These are phyloP conservation scores for Nematolebias whitei DNA, from an alignment of 2,113 vertebrate species.

Conservation along the genomic window DNA sequence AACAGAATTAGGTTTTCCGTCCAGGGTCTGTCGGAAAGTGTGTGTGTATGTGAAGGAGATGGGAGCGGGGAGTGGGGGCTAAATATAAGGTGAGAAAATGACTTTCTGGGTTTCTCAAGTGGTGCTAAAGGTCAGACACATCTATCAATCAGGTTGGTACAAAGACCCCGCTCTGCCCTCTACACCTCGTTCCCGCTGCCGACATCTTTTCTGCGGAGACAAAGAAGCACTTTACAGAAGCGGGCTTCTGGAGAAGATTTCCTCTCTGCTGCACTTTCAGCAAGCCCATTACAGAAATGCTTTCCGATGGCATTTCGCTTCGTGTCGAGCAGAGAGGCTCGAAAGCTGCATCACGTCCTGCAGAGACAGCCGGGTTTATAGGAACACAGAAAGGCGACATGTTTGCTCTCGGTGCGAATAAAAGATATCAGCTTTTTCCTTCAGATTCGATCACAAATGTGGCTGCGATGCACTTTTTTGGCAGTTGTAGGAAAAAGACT, in stretches of 20 bases:
- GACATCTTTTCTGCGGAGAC: slow-evolving; percentile 32
- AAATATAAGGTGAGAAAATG: slow-evolving; percentile 67
- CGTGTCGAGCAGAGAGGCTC: slow-evolving; percentile 43
- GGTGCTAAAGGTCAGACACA: slow-evolving; percentile 73
- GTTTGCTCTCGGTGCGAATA: slow-evolving; percentile 11
- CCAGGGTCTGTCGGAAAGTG: slow-evolving; percentile 49
- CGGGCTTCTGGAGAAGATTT: slow-evolving; percentile 57
- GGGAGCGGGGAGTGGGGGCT: slow-evolving; percentile 19
- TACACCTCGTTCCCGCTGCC: background rate
- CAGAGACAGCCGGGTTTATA: slow-evolving; percentile 32
- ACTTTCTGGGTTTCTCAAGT: slow-evolving; percentile 66
- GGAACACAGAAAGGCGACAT: slow-evolving; percentile 29
- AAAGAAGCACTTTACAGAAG: slow-evolving; percentile 64
- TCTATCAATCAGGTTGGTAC: slow-evolving; percentile 72
- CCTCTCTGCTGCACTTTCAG: slow-evolving; percentile 62
- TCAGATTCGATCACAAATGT: background rate
- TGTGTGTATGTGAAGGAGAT: slow-evolving; percentile 34
- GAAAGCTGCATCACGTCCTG: slow-evolving; percentile 45
- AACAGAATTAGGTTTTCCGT: slow-evolving; percentile 79
- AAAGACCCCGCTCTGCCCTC: slow-evolving; percentile 26
- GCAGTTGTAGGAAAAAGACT: too few species aligned
- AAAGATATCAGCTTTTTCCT: slow-evolving; percentile 6
- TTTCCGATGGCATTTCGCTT: slow-evolving; percentile 62
- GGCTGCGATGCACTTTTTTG: background rate
- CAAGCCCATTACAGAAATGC: slow-evolving; percentile 54